Percentiles rank a stretch among this genome's conserved stretches.
phyloP scores from a whole-genome alignment of 2,888 invertebrate genomes.

The Nymphalis urticae region DNA sequence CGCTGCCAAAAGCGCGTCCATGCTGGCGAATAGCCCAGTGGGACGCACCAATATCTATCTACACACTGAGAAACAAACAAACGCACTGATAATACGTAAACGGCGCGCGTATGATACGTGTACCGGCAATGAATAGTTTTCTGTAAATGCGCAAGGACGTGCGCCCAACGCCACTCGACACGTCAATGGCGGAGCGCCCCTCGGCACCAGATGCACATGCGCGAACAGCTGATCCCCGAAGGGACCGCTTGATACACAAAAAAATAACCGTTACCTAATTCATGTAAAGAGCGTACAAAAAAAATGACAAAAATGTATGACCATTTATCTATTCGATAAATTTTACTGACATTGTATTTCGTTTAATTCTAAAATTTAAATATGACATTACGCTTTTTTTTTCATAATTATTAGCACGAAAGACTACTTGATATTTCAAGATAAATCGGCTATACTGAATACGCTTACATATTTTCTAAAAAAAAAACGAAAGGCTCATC shows the following conservation, averaged over 20 bases:
- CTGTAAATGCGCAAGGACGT: slow-evolving; percentile 54
- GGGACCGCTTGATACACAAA: slow-evolving; percentile 51
- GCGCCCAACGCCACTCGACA: slow-evolving; percentile 39
- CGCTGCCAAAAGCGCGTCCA: slow-evolving; percentile 79
- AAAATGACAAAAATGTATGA: slow-evolving; percentile 29
- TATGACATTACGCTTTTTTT: slow-evolving; percentile 12
- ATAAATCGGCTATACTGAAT: background rate
- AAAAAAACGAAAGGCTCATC: background rate
- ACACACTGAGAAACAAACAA: slow-evolving; percentile 48
- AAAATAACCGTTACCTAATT: slow-evolving; percentile 50
- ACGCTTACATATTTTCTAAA: background rate
- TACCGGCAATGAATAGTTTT: slow-evolving; percentile 50
- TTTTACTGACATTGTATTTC: slow-evolving; percentile 33
- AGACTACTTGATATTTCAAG: background rate
- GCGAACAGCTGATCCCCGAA: slow-evolving; percentile 74
- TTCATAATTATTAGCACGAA: background rate
- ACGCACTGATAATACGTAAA: slow-evolving; percentile 47
- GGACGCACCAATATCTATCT: slow-evolving; percentile 55
- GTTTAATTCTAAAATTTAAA: slow-evolving; percentile 29
- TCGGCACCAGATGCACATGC: slow-evolving; percentile 70
- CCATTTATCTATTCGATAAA: slow-evolving; percentile 10
- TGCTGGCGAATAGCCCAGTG: slow-evolving; percentile 75
- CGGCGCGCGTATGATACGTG: slow-evolving; percentile 53
- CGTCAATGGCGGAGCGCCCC: slow-evolving; percentile 61
- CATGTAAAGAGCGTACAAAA: slow-evolving; percentile 45